A percentile compares a stretch with the other conserved stretches of the same genome.
Conservation (phyloP, 2,113 vertebrate species). For the Sorex araneus region DNA sequence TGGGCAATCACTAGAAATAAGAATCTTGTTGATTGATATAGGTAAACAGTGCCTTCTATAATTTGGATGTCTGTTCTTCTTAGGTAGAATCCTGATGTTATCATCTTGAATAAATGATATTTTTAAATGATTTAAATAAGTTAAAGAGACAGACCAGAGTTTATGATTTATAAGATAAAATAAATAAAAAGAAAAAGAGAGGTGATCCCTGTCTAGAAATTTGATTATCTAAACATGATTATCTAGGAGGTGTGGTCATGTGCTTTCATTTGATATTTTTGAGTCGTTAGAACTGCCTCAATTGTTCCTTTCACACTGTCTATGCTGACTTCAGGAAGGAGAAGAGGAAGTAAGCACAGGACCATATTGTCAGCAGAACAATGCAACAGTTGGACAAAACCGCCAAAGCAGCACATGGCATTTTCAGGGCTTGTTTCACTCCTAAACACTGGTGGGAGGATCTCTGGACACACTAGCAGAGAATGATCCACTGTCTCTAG, state of each 20-base stretch:
- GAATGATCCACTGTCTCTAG: background rate
- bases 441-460: background rate
- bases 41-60: background rate
- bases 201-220: background rate
- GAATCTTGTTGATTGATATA: background rate
- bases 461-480: background rate
- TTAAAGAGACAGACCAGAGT: background rate
- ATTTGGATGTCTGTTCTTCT: slow-evolving; percentile 2
- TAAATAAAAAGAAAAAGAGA: background rate
- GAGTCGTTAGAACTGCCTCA: background rate
- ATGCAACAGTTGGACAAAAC: background rate
- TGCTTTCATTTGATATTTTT: background rate
- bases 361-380: background rate
- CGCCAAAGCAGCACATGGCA: background rate
- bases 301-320: background rate
- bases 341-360: background rate
- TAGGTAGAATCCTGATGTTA: background rate
- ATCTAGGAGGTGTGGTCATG: background rate
- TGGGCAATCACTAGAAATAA: background rate
- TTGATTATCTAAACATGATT: background rate
- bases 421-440: background rate
- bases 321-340: background rate
- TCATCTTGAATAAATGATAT: slow-evolving; percentile 14
- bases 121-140: no score
- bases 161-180: slow-evolving; percentile 20